These are phyloP conservation scores for Psittacula cyanocephala DNA, from an alignment of 2,113 vertebrate species.

Conservation along the genomic window DNA sequence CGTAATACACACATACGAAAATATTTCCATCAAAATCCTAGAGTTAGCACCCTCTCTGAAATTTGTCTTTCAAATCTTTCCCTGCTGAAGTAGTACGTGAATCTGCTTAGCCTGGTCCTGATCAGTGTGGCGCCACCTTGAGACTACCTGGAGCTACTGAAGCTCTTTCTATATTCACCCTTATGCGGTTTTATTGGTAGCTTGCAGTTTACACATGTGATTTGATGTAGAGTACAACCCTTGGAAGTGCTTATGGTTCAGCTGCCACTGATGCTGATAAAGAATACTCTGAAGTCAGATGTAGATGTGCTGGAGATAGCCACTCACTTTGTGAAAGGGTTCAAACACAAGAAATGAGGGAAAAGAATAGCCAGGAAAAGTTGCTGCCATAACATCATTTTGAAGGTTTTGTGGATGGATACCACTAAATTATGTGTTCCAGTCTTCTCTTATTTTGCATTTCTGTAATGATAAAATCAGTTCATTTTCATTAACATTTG, in stretches of 20 bases:
- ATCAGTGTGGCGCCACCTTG: not conserved
- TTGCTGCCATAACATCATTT: not conserved
- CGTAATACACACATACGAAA: rapidly evolving
- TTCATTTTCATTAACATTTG: not conserved
- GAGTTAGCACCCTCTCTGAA: not conserved
- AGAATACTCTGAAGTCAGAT: not conserved
- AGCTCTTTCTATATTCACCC: not conserved
- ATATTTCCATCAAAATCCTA: not conserved
- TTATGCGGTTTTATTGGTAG: not conserved
- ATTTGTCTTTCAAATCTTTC: not conserved
- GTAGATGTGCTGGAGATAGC: not conserved
- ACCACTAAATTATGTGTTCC: not conserved
- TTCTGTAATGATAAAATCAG: not conserved
- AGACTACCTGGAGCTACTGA: not conserved
- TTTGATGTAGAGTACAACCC: not conserved
- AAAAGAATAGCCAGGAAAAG: not conserved
- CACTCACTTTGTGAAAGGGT: not conserved
- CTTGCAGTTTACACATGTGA: not conserved
- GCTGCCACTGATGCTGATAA: not conserved
- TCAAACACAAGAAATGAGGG: not conserved
- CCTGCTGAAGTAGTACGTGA: not conserved
- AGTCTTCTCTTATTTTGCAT: not conserved
- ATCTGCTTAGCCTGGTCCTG: not conserved
- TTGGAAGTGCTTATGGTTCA: not conserved
- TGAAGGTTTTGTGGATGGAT: not conserved